phyloP scores from a whole-genome alignment of 2,113 vertebrate species.

The Eurypyga helias region DNA sequence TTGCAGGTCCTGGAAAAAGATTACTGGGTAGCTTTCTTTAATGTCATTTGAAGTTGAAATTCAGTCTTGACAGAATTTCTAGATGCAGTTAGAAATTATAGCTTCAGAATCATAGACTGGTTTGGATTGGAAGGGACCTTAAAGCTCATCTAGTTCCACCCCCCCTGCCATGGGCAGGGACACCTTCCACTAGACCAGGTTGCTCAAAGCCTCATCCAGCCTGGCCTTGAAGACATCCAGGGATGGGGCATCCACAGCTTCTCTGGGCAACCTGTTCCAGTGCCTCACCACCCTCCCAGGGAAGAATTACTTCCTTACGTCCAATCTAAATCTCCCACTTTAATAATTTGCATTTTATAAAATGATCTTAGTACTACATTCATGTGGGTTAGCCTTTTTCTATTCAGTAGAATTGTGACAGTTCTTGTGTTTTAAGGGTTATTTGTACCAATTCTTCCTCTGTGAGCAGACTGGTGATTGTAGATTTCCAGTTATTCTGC shows the following conservation, averaged over 20 bases:
- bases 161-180: too few species aligned
- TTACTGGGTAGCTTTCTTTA: neutral
- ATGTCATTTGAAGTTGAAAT: neutral
- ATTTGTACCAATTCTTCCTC: neutral
- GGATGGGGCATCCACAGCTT: too few species aligned
- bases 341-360: neutral
- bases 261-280: too few species aligned
- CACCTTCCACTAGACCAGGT: too few species aligned
- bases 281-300: too few species aligned
- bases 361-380: neutral
- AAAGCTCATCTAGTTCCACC: too few species aligned
- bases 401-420: neutral
- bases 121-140: too few species aligned
- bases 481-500: neutral
- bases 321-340: neutral
- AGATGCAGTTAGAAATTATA: neutral
- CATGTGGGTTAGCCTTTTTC: neutral
- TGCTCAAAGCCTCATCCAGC: too few species aligned
- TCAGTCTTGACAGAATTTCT: neutral
- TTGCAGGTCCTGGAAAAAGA: neutral
- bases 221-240: too few species aligned
- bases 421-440: neutral
- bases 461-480: neutral
- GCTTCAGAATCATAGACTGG: too few species aligned
- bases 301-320: too few species aligned